phyloP scores from a whole-genome alignment of 2,888 invertebrate species.

The Harpagoxenus sublaevis region DNA sequence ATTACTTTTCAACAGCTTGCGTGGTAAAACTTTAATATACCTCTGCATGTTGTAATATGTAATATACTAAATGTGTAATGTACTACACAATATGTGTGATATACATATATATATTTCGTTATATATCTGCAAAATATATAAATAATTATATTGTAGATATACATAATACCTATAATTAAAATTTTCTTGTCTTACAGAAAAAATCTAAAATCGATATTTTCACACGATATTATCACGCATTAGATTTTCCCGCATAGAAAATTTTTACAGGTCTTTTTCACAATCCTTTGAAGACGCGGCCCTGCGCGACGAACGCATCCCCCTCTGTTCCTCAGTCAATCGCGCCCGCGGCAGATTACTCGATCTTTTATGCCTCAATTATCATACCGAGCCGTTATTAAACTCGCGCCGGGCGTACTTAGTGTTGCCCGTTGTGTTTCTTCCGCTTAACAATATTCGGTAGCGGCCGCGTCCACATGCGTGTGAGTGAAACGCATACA shows the following conservation, averaged over 20 bases:
- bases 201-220: neutral
- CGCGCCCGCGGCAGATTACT: constrained; percentile 75
- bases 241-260: neutral
- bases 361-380: constrained; percentile 82
- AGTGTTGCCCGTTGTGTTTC: constrained; percentile 60
- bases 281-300: constrained; percentile 25
- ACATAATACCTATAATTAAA: neutral
- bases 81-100: neutral
- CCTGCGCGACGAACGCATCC: constrained; percentile 29
- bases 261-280: neutral
- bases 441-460: constrained; percentile 61
- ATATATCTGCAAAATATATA: neutral
- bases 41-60: neutral
- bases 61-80: neutral
- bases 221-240: neutral
- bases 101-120: neutral
- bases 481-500: neutral
- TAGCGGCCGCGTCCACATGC: constrained; percentile 15
- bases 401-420: constrained; percentile 66
- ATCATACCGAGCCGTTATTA: constrained; percentile 80
- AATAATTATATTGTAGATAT: neutral
- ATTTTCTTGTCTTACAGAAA: neutral
- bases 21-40: neutral
- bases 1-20: constrained; percentile 8
- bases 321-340: constrained; percentile 61